Evolutionary conservation across 2,888 invertebrate genomes (phyloP).

Genomic region (Microchrysa polita): DNA sequence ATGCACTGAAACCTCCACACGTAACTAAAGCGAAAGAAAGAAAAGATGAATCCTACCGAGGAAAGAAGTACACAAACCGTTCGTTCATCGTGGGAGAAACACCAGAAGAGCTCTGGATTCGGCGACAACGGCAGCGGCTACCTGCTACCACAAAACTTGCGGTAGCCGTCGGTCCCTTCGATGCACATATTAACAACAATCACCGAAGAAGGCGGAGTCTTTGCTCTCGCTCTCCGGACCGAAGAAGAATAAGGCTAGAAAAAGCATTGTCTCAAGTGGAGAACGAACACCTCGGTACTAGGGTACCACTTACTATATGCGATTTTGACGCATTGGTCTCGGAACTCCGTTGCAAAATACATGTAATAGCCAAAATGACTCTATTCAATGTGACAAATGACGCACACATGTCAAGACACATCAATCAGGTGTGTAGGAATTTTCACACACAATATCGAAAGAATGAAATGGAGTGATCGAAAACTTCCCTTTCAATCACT

Average conservation of each 20-base stretch:
- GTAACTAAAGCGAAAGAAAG: no score
- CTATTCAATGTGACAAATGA: conserved; percentile 21
- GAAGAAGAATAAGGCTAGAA: no score
- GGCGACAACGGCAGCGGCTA: conserved; percentile 2
- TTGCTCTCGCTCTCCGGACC: no score
- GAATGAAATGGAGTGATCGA: conserved; percentile 14
- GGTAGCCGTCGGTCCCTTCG: neutral
- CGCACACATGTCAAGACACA: conserved; percentile 1
- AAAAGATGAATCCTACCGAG: no score
- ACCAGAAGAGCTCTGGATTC: neutral
- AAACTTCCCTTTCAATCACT: neutral
- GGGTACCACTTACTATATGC: no score
- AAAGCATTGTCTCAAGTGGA: neutral
- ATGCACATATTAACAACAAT: conserved; percentile 42
- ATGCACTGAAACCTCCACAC: no score
- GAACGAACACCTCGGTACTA: neutral
- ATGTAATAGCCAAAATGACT: no score
- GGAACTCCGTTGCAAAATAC: conserved; percentile 3
- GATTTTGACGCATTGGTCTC: conserved; percentile 40
- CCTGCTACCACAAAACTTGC: neutral
- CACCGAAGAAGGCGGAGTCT: conserved; percentile 43
- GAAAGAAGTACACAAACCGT: no score
- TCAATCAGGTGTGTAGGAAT: neutral
- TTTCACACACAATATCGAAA: neutral
- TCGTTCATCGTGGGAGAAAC: no score